A percentile compares a stretch with the other conserved stretches of the same genome.
Evolutionary conservation across 2,797 vertebrate species (phyloP).

Genomic region (Argyrosomus regius): DNA sequence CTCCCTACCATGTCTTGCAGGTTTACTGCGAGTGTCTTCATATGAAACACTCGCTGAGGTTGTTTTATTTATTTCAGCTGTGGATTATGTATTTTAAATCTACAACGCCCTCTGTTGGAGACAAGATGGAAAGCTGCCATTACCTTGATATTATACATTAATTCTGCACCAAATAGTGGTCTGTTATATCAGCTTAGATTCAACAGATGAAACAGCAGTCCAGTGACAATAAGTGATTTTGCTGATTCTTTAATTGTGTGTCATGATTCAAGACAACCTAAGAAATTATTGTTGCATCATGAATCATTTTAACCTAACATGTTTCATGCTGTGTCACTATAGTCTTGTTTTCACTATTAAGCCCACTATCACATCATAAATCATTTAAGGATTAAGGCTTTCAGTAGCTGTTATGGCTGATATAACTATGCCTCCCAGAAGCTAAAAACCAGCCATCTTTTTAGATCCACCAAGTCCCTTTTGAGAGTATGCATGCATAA

Average conservation of each 20-base stretch:
- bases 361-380: not conserved
- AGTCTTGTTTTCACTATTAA: not conserved
- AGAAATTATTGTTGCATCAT: not conserved
- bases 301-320: not conserved
- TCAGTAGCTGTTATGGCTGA: not conserved
- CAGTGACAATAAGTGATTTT: not conserved
- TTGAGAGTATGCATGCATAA: not conserved
- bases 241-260: not conserved
- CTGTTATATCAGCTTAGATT: not conserved
- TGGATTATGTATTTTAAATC: slow-evolving; percentile 8
- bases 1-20: not conserved
- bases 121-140: not conserved
- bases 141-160: not conserved
- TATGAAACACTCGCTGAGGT: not conserved
- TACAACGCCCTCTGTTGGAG: slow-evolving; percentile 68
- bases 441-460: not conserved
- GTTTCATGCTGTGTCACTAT: not conserved
- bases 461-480: not conserved
- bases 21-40: not conserved
- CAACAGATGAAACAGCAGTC: not conserved
- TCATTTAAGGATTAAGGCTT: not conserved
- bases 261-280: not conserved
- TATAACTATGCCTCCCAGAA: not conserved
- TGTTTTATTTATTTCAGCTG: not conserved
- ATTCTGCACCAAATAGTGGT: not conserved